Conservation (phyloP, 1,140 invertebrate genomes). For the Parapsyche elsis region DNA sequence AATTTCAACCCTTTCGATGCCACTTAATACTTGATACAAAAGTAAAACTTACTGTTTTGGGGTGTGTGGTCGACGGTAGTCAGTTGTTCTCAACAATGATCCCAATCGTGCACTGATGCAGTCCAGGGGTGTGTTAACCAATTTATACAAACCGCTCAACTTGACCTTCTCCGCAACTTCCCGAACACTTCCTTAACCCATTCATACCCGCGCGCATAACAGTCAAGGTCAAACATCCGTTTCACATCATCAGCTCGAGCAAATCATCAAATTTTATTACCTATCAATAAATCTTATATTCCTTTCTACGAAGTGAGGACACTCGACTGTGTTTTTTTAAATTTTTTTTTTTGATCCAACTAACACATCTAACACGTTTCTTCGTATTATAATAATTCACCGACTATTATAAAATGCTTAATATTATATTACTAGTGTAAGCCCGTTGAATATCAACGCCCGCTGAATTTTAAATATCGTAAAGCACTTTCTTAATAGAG, state of each 20-base stretch:
- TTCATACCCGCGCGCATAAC: constrained; percentile 10
- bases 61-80: not conserved
- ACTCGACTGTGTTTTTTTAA: too few species aligned
- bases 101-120: constrained; percentile 47
- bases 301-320: too few species aligned
- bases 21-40: not conserved
- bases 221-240: constrained; percentile 22
- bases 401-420: too few species aligned
- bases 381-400: not conserved
- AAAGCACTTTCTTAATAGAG: too few species aligned
- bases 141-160: constrained; percentile 46
- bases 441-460: too few species aligned
- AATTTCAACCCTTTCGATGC: too few species aligned
- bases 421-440: too few species aligned
- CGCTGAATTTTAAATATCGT: too few species aligned
- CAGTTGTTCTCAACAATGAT: constrained; percentile 49
- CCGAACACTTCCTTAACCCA: constrained; percentile 48
- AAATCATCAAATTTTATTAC: too few species aligned
- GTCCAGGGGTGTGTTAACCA: constrained; percentile 44
- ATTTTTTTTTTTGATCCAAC: not conserved
- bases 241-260: not conserved
- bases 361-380: not conserved
- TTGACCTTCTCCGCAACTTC: constrained; percentile 36
- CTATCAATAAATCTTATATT: too few species aligned
- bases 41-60: not conserved